These are phyloP conservation scores for Catharus fuscescens DNA, from an alignment of 2,113 vertebrate genomes.

Conservation along the genomic window DNA sequence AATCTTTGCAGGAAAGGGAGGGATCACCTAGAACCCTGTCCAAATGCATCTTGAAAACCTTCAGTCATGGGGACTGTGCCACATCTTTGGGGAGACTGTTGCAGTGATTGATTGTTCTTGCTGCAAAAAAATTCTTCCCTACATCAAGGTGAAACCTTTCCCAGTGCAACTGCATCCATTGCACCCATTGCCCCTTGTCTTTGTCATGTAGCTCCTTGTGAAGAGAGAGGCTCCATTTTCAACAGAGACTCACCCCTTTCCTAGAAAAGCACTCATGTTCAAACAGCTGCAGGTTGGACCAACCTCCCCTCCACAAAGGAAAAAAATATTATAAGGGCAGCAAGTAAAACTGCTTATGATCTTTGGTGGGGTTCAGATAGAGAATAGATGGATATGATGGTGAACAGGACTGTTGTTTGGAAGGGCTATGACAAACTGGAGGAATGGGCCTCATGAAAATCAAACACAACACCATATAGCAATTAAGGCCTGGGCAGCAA, in stretches of 20 bases:
- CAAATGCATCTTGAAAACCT: not conserved
- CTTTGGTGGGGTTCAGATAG: not conserved
- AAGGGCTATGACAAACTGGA: not conserved
- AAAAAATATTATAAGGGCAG: not conserved
- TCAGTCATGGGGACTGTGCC: not conserved
- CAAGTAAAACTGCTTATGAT: not conserved
- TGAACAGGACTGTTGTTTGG: not conserved
- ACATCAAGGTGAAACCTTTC: not conserved
- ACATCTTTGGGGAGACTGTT: not conserved
- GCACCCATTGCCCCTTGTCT: not conserved
- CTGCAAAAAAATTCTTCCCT: not conserved
- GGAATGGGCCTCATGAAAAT: not conserved
- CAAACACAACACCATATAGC: not conserved
- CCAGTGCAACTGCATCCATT: not conserved
- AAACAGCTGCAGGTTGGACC: not conserved
- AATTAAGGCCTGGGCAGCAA: not conserved
- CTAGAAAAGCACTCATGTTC: not conserved
- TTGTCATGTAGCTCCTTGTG: not conserved
- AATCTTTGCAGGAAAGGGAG: not conserved
- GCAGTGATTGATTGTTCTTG: not conserved
- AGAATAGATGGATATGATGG: not conserved
- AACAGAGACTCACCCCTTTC: not conserved
- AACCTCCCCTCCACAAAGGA: not conserved
- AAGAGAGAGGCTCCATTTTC: not conserved
- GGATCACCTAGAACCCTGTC: not conserved